Evolutionary conservation across 1,140 invertebrate genomes (phyloP), one percentile per base, ranked within the genome.

Genomic region (Heliconius eleuchia): DNA sequence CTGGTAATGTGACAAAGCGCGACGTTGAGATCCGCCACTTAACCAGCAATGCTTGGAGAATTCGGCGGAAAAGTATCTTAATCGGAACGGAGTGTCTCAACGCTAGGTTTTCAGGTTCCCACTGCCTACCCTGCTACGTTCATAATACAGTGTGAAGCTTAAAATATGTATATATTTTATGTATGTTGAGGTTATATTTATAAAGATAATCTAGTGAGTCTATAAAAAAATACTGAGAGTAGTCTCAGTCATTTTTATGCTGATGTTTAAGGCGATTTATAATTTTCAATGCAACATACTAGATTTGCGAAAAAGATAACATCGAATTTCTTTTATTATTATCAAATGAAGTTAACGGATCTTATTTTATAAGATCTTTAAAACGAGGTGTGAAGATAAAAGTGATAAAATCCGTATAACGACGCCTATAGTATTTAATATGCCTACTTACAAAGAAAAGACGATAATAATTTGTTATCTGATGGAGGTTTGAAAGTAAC

Each of bases 291-390:
- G 23, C 60, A 80, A 80, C 19, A 50, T 80, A 42, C 57, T 57
- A 71, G 42, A 73, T 80, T 80, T 39, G 74, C 79, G 60, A 73
- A 60, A 3, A 55, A 27, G 79, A 76, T 76, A 80, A 66, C 52
- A 80, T 80, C 71, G 19, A 27, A 73, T 73, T 50, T 74, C 71
- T 80, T 79, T 76, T 73, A 74, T 76, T 80, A 80, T 66, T 73
- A 71, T 75, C 71, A 77, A 80, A 80, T 76, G 70, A 77, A 76
- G 27, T 70, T 80, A 76, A 80, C 74, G 71, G 71, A 39, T 80
- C 50, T 75, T 76, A 73, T 76, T 76, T 73, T 73, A 80, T 76
- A 66, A 80, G 74, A 76, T 80, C 74, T 80, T 76, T 60, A 77
- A 81, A 70, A 55, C 42, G 66, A 71, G 42, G 42, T 80, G 72